Evolutionary conservation across 64 coral and sea anemone species (phyloP).

Genomic region (Astreopora myriophthalma): DNA sequence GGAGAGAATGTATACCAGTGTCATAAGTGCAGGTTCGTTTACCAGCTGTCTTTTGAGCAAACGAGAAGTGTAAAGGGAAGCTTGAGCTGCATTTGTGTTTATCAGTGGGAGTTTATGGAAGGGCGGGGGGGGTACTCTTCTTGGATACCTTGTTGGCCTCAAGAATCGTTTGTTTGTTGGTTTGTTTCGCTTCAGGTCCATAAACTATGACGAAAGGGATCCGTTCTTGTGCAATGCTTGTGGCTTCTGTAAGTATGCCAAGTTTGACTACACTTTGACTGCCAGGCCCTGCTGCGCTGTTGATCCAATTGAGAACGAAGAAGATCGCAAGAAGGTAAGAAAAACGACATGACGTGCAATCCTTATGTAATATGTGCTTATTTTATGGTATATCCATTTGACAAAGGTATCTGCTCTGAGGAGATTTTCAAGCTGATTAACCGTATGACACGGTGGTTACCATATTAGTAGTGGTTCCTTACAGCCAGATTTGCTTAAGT

Average conservation of each 20-base stretch:
- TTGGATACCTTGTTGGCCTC: too few species aligned
- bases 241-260: slow-evolving; percentile 99
- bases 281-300: slow-evolving; percentile 97
- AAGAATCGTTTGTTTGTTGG: background rate
- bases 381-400: too few species aligned
- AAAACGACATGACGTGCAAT: background rate
- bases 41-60: background rate
- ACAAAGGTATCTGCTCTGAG: too few species aligned
- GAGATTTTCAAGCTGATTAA: too few species aligned
- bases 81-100: background rate
- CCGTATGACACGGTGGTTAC: too few species aligned
- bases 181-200: slow-evolving; percentile 60
- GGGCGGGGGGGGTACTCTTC: too few species aligned
- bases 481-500: too few species aligned
- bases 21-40: slow-evolving; percentile 94
- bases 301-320: slow-evolving; percentile 98
- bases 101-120: too few species aligned
- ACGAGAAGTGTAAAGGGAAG: too few species aligned
- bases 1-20: slow-evolving; percentile 99
- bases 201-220: slow-evolving; percentile 99
- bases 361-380: too few species aligned
- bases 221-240: slow-evolving; percentile 98
- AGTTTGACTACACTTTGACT: slow-evolving; percentile 98
- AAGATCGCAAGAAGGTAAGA: slow-evolving; percentile 93
- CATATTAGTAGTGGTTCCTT: too few species aligned